phyloP scores from a whole-genome alignment of 1,140 invertebrate species.

The Amphibalanus amphitrite region DNA sequence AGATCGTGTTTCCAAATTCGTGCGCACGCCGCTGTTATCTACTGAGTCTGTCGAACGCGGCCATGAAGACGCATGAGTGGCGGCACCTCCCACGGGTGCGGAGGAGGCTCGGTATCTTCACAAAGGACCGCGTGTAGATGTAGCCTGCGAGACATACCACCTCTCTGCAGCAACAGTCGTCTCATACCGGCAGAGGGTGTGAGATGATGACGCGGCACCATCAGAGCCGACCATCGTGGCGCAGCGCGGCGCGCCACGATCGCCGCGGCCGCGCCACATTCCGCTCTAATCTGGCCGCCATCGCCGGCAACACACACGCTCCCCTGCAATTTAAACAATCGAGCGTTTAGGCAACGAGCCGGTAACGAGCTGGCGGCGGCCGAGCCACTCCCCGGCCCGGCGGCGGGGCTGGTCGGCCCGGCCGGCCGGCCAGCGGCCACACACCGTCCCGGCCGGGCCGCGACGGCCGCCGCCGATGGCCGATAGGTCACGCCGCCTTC shows the following conservation, averaged over 20 bases:
- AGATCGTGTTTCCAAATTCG: not conserved
- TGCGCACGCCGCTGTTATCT: not conserved
- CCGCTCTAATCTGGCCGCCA: not conserved
- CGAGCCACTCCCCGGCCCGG: not conserved
- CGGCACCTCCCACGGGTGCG: not conserved
- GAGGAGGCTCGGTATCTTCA: too few species aligned
- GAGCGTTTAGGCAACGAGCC: not conserved
- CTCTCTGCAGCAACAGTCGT: too few species aligned
- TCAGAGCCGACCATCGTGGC: not conserved
- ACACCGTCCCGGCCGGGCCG: too few species aligned
- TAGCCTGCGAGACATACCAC: too few species aligned
- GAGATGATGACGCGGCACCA: not conserved
- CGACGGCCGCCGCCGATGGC: too few species aligned
- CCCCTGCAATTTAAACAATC: conserved; percentile 1
- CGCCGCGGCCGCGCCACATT: not conserved
- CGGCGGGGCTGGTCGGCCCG: too few species aligned
- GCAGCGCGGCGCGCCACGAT: not conserved
- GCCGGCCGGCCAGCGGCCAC: too few species aligned
- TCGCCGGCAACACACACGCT: conserved; percentile 1
- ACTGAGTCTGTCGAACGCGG: not conserved
- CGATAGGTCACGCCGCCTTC: too few species aligned
- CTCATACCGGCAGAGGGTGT: not conserved
- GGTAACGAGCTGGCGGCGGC: not conserved
- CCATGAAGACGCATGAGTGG: not conserved
- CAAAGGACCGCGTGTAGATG: too few species aligned